Evolutionary conservation across 2,888 invertebrate genomes (phyloP).

Genomic region (Ormyrus thymus): DNA sequence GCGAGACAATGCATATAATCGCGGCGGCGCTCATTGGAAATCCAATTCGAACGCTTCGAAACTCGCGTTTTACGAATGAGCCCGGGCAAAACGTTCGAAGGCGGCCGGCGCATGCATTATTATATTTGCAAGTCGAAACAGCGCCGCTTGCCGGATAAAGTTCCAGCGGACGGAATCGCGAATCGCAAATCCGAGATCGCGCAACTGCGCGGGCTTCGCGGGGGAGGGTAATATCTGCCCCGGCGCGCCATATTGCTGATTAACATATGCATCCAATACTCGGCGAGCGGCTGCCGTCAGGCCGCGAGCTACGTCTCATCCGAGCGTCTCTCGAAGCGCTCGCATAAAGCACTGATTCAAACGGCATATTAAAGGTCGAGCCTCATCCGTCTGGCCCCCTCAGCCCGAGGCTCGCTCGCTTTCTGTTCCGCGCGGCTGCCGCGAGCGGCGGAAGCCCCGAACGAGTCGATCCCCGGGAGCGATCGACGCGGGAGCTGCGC

Average conservation of each 20-base stretch:
- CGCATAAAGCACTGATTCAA: slow-evolving; percentile 69
- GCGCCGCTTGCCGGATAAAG: slow-evolving; percentile 8
- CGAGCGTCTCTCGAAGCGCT: slow-evolving; percentile 49
- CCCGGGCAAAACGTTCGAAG: slow-evolving; percentile 28
- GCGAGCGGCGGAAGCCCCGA: background rate
- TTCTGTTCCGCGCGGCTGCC: background rate
- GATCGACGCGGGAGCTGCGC: background rate
- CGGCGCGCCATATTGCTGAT: slow-evolving; percentile 69
- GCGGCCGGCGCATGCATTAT: slow-evolving; percentile 17
- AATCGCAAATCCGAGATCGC: slow-evolving; percentile 61
- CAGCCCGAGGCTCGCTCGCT: too few relatives aligned
- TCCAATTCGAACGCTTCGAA: slow-evolving; percentile 49
- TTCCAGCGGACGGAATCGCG: slow-evolving; percentile 29
- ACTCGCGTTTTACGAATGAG: slow-evolving; percentile 27
- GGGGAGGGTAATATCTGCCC: slow-evolving; percentile 66
- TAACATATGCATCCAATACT: slow-evolving; percentile 70
- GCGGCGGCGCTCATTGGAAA: slow-evolving; percentile 32
- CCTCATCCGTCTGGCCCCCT: slow-evolving; percentile 36
- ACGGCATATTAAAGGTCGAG: slow-evolving; percentile 71
- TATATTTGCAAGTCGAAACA: slow-evolving; percentile 55
- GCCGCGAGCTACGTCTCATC: slow-evolving; percentile 66
- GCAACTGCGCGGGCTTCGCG: slow-evolving; percentile 13
- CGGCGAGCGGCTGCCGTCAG: slow-evolving; percentile 60
- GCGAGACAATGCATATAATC: slow-evolving; percentile 58
- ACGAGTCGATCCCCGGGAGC: slow-evolving; percentile 9